These are phyloP conservation scores for Scaptodrosophila latifasciaeformis DNA, from an alignment of 2,888 invertebrate species.

Conservation along the genomic window DNA sequence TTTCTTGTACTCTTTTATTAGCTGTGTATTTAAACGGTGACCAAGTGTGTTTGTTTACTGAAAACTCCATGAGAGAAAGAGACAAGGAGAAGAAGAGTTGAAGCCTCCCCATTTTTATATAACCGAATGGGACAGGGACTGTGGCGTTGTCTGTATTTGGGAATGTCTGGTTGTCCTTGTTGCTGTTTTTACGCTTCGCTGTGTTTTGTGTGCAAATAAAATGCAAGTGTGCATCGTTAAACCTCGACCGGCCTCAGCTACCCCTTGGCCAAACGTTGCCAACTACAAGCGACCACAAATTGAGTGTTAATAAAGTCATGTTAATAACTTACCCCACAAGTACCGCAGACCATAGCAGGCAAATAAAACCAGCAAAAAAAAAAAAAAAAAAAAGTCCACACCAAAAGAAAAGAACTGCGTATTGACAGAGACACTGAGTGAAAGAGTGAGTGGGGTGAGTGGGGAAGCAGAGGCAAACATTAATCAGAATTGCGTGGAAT, in stretches of 20 bases:
- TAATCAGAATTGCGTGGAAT: too few species aligned
- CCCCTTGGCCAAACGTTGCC: background rate
- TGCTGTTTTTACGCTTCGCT: slow-evolving; percentile 38
- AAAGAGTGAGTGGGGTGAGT: too few species aligned
- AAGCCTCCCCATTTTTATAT: too few species aligned
- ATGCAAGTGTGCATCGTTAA: slow-evolving; percentile 34
- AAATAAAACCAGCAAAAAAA: background rate
- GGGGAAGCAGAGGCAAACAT: too few species aligned
- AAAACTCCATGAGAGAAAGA: background rate
- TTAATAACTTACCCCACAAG: slow-evolving; percentile 56
- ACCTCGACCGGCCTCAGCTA: background rate
- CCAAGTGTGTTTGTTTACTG: background rate
- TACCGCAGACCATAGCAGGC: background rate
- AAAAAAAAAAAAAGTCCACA: background rate
- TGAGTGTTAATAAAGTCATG: slow-evolving; percentile 68
- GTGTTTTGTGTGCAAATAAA: slow-evolving; percentile 59
- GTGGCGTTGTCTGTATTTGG: slow-evolving; percentile 1
- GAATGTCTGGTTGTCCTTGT: slow-evolving; percentile 11
- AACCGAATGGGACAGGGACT: too few species aligned
- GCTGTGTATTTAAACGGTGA: slow-evolving; percentile 44
- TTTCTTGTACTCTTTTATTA: slow-evolving; percentile 7
- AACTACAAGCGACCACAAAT: slow-evolving; percentile 51
- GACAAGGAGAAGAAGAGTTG: too few species aligned
- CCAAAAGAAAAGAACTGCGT: background rate
- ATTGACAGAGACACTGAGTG: too few species aligned